phyloP scores from a whole-genome alignment of 2,113 vertebrate genomes.

The Malurus alboscapulatus region DNA sequence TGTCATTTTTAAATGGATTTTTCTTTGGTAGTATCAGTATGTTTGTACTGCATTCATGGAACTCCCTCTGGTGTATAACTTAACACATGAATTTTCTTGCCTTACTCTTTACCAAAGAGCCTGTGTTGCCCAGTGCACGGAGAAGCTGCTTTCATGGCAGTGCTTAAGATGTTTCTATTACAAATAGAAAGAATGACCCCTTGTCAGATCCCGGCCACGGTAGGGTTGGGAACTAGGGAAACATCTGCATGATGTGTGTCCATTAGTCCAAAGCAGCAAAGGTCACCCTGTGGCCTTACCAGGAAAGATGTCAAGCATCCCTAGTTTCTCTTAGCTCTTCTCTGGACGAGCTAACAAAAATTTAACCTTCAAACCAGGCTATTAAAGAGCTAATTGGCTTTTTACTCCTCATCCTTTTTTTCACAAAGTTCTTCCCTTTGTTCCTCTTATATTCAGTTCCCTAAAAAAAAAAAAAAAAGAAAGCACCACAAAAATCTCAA shows the following conservation, averaged over 20 bases:
- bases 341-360: not conserved
- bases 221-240: not conserved
- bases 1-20: slow-evolving; percentile 69
- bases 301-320: not conserved
- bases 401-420: not conserved
- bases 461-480: not conserved
- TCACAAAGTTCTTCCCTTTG: not conserved
- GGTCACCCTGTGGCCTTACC: not conserved
- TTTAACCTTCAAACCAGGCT: not conserved
- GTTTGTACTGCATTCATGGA: slow-evolving; percentile 73
- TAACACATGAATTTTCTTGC: slow-evolving; percentile 71
- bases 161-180: slow-evolving; percentile 52
- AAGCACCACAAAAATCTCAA: not conserved
- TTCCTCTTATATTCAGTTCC: not conserved
- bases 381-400: not conserved
- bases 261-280: slow-evolving; percentile 17
- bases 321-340: not conserved
- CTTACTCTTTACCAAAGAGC: slow-evolving; percentile 45
- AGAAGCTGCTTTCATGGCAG: slow-evolving; percentile 34
- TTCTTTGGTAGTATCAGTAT: slow-evolving; percentile 66
- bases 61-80: slow-evolving; percentile 80
- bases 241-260: not conserved
- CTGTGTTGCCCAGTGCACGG: slow-evolving; percentile 15
- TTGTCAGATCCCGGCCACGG: not conserved
- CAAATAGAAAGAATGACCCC: slow-evolving; percentile 51